A percentile compares a stretch with the other conserved stretches of the same genome.
Conservation (phyloP, 2,888 invertebrate species). For the Oxytorus armatus region DNA sequence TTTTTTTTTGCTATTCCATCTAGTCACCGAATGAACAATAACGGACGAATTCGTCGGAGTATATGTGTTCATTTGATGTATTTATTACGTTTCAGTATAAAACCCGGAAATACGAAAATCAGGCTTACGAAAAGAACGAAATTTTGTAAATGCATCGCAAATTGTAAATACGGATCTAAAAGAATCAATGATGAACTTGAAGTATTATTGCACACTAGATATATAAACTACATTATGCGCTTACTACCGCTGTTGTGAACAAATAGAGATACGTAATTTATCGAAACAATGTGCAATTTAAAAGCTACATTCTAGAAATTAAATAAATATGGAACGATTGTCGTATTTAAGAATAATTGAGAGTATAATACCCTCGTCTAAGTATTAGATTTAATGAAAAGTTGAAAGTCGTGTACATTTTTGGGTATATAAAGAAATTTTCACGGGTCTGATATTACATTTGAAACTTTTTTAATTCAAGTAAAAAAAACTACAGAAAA, state of each 20-base stretch:
- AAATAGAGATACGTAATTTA: slow-evolving; percentile 4
- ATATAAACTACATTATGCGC: not conserved
- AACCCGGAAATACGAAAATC: not conserved
- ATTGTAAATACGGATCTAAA: not conserved
- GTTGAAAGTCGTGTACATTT: not conserved
- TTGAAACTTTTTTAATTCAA: too few species aligned
- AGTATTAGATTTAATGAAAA: not conserved
- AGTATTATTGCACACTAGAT: not conserved
- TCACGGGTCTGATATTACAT: too few species aligned
- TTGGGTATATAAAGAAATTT: not conserved
- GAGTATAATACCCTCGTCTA: not conserved
- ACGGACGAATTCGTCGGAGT: slow-evolving; percentile 38
- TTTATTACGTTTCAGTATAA: slow-evolving; percentile 14
- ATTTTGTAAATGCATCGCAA: not conserved
- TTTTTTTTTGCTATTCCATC: slow-evolving; percentile 31
- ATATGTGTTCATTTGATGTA: slow-evolving; percentile 59
- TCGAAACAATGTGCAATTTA: slow-evolving; percentile 18
- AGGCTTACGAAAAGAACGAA: not conserved
- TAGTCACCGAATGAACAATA: slow-evolving; percentile 58
- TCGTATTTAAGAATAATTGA: not conserved
- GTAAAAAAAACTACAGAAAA: too few species aligned
- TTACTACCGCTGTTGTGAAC: not conserved
- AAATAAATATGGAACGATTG: slow-evolving; percentile 11
- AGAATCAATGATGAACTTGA: not conserved
- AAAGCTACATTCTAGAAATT: slow-evolving; percentile 6